Percentiles rank a stretch among this genome's conserved stretches.
Conservation (phyloP, 2,797 vertebrate species). For the Anniella stebbinsi region DNA sequence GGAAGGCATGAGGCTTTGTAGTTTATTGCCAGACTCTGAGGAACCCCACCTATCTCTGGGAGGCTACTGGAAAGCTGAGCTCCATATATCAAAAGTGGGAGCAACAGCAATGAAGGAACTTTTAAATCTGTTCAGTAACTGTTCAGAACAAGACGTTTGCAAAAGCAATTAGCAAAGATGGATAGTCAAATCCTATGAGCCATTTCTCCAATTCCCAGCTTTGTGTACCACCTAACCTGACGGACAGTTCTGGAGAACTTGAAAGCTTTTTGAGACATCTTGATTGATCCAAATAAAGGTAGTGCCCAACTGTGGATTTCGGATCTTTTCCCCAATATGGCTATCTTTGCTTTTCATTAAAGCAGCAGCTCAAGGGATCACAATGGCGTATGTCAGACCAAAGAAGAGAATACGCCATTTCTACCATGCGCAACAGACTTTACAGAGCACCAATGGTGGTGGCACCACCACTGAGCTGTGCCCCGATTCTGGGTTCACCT, state of each 20-base stretch:
- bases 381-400: neutral
- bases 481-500: neutral
- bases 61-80: too few relatives aligned
- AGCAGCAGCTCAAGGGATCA: neutral
- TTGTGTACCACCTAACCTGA: too few relatives aligned
- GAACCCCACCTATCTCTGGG: neutral
- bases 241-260: too few relatives aligned
- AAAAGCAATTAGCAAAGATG: neutral
- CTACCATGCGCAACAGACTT: neutral
- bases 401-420: neutral
- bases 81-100: neutral
- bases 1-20: too few relatives aligned
- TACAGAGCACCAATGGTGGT: neutral
- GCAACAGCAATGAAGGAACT: too few relatives aligned
- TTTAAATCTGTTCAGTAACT: neutral
- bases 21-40: neutral
- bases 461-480: too few relatives aligned
- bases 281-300: too few relatives aligned
- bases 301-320: too few relatives aligned
- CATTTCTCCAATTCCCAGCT: neutral
- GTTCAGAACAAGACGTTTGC: neutral
- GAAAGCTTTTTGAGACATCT: too few relatives aligned
- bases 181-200: neutral
- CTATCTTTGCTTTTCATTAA: neutral
- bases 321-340: too few relatives aligned